Conservation (phyloP, 2,797 vertebrate species). For the Melanotaenia nigrans region DNA sequence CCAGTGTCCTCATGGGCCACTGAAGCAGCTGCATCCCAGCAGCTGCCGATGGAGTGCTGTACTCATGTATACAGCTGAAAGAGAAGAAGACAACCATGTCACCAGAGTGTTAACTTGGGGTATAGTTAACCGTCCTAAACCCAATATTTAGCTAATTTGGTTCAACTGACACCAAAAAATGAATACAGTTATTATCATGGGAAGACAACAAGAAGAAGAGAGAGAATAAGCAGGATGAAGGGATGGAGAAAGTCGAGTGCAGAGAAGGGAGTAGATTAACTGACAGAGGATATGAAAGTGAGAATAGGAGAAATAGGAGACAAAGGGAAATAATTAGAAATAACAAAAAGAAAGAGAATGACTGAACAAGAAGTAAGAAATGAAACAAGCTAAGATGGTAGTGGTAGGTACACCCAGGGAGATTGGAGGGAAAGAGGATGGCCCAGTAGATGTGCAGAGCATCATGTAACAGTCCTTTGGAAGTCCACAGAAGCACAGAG, state of each 20-base stretch:
- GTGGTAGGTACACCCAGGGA: constrained; percentile 16
- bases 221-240: constrained; percentile 5
- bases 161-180: not conserved
- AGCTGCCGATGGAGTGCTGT: not conserved
- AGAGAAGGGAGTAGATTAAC: constrained; percentile 12
- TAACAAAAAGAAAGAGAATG: constrained; percentile 9
- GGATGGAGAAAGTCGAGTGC: not conserved
- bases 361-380: constrained; percentile 13
- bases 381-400: constrained; percentile 40
- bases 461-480: constrained; percentile 65
- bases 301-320: constrained; percentile 32
- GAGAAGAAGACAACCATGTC: not conserved
- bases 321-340: constrained; percentile 18
- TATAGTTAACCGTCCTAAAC: not conserved
- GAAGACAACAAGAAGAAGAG: not conserved
- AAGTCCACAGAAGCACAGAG: constrained; percentile 54
- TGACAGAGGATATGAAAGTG: constrained; percentile 17
- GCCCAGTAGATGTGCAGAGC: constrained; percentile 59
- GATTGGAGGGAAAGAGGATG: constrained; percentile 36
- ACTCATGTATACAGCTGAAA: constrained; percentile 13
- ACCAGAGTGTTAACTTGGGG: not conserved
- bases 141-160: not conserved
- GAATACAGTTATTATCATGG: not conserved
- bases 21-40: constrained; percentile 27
- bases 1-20: constrained; percentile 26